These are phyloP conservation scores for Hoplostethus atlanticus DNA, from an alignment of 2,797 vertebrate genomes.

Conservation along the genomic window DNA sequence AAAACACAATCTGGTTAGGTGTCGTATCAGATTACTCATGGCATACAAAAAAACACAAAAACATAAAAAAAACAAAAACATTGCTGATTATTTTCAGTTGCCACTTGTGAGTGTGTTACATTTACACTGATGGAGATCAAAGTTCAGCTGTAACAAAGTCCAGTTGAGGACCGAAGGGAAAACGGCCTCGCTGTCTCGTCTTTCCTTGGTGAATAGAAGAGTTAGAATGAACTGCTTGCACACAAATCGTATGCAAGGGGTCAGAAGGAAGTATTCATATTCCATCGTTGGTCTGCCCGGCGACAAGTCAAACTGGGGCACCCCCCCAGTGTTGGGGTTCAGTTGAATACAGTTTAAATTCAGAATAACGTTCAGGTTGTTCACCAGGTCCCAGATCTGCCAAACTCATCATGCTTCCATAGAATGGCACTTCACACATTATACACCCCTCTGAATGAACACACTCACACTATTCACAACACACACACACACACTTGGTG, in stretches of 20 bases:
- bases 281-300: slow-evolving; percentile 9
- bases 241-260: slow-evolving; percentile 5
- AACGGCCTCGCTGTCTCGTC: background rate
- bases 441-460: background rate
- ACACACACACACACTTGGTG: background rate
- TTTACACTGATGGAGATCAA: slow-evolving; percentile 29
- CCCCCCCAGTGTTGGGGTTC: slow-evolving; percentile 28
- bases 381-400: background rate
- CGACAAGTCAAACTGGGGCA: slow-evolving; percentile 8
- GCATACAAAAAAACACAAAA: slow-evolving; percentile 63
- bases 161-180: slow-evolving; percentile 4
- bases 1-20: slow-evolving; percentile 87
- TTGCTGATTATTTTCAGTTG: slow-evolving; percentile 76
- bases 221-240: slow-evolving; percentile 33
- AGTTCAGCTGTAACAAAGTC: slow-evolving; percentile 6
- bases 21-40: slow-evolving; percentile 81
- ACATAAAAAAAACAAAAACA: slow-evolving; percentile 78
- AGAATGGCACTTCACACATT: background rate
- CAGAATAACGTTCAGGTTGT: background rate
- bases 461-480: background rate
- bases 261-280: background rate
- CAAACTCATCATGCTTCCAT: background rate
- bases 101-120: slow-evolving; percentile 71
- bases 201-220: slow-evolving; percentile 14
- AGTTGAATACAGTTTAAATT: slow-evolving; percentile 13